phyloP scores from a whole-genome alignment of 2,113 vertebrate species.

The Psettodes erumei region DNA sequence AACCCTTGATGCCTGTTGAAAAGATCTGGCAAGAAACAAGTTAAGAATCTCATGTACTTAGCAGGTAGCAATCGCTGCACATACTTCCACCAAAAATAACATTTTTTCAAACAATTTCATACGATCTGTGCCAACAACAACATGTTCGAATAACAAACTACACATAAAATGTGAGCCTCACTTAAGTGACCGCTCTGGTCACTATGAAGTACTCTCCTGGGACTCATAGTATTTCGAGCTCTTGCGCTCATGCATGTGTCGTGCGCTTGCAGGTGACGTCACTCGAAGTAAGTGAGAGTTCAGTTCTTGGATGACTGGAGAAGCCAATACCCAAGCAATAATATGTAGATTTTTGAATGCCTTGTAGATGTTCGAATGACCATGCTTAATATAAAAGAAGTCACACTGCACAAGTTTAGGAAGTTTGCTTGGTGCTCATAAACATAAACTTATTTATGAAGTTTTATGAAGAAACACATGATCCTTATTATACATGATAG shows the following conservation, averaged over 20 bases:
- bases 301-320: not conserved
- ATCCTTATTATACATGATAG: too few species aligned
- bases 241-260: constrained; percentile 1
- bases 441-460: too few species aligned
- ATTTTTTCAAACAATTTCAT: constrained; percentile 7
- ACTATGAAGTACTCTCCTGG: not conserved
- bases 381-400: not conserved
- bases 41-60: not conserved
- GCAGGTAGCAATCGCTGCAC: not conserved
- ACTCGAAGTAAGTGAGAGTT: not conserved
- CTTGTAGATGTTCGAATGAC: not conserved
- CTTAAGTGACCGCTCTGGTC: not conserved
- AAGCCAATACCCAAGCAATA: not conserved
- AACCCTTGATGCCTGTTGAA: constrained; percentile 16
- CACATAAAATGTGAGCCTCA: not conserved
- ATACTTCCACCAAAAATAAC: not conserved
- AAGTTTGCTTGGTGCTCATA: not conserved
- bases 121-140: constrained; percentile 16
- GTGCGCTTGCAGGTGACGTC: too few species aligned
- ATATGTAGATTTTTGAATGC: not conserved
- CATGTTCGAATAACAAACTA: constrained; percentile 3
- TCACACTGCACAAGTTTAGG: not conserved
- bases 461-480: too few species aligned
- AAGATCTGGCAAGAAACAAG: constrained; percentile 15
- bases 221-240: not conserved